Percentiles rank a stretch among this genome's conserved stretches.
phyloP scores from a whole-genome alignment of 2,797 vertebrate species.

The Chrosomus eos region DNA sequence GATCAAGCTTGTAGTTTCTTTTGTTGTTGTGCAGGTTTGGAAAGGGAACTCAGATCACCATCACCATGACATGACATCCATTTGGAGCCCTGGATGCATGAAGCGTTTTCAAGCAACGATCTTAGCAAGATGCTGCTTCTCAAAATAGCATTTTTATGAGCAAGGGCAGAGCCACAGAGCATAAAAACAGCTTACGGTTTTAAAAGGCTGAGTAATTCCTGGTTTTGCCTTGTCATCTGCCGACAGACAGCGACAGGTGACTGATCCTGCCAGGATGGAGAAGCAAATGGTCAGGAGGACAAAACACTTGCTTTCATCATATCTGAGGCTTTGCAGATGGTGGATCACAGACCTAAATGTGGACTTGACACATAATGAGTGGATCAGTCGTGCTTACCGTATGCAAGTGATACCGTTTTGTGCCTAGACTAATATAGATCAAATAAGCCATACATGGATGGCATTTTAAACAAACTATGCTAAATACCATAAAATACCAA shows the following conservation, averaged over 20 bases:
- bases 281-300: not conserved
- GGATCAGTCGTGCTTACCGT: not conserved
- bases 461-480: not conserved
- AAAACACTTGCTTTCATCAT: constrained; percentile 9
- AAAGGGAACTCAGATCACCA: not conserved
- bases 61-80: not conserved
- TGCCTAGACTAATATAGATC: not conserved
- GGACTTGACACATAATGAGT: constrained; percentile 10
- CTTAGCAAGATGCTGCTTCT: not conserved
- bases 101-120: not conserved
- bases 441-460: not conserved
- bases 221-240: constrained; percentile 15
- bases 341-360: constrained; percentile 15
- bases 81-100: not conserved
- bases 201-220: constrained; percentile 38
- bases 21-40: not conserved
- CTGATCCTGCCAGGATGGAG: constrained; percentile 42
- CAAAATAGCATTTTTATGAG: constrained; percentile 19
- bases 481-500: too few species aligned
- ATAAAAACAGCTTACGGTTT: constrained; percentile 46
- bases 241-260: constrained; percentile 37
- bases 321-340: constrained; percentile 23
- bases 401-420: not conserved
- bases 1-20: constrained; percentile 11
- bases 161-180: constrained; percentile 4